Evolutionary conservation across 1,140 invertebrate genomes (phyloP), one percentile per base, ranked within the genome.

Genomic region (Maconellicoccus hirsutus): DNA sequence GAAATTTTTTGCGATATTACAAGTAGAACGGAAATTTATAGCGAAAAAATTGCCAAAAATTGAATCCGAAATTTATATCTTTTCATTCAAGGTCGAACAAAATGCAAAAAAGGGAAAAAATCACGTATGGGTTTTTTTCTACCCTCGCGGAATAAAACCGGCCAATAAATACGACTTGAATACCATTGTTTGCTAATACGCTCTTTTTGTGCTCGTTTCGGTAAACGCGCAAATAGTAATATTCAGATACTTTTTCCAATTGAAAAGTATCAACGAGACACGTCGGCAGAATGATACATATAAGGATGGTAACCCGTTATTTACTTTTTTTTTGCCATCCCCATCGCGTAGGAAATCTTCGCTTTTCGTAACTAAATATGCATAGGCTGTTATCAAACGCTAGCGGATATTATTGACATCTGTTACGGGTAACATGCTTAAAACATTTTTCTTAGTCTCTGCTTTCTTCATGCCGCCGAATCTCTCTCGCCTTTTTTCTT

Each of bases 361-460:
- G 42, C 42, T 19, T 52, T 52, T 52, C 29, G 29, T 33, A 33
- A 33, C 42, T 52, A 52, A 52, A 52, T 52, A 52, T 52, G 42
- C 42, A 52, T 52, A 19, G 42, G 42, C 42, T 52, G 42, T 52
- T 52, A 52, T 52, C 42, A 52, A 52, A 52, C 42, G 42, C 12
- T 3, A 52, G n/a, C 42, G 42, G 42, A 52, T 52, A 52, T 52
- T 52, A 52, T 52, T 52, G 42, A 52, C 42, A 52, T 52, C 42
- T 52, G 42, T 52, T 52, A 52, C 42, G 42, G 42, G 42, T 52
- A 52, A 52, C 42, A 52, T 52, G 42, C 42, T 52, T 52, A 3
- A 16, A 14, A 52, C 42, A 52, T 52, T 52, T 52, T 52, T 52
- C 42, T 52, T 52, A 52, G 42, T 52, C n/a, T 52, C n/a, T 52